phyloP scores from a whole-genome alignment of 2,113 vertebrate genomes.

The Malurus elegans region DNA sequence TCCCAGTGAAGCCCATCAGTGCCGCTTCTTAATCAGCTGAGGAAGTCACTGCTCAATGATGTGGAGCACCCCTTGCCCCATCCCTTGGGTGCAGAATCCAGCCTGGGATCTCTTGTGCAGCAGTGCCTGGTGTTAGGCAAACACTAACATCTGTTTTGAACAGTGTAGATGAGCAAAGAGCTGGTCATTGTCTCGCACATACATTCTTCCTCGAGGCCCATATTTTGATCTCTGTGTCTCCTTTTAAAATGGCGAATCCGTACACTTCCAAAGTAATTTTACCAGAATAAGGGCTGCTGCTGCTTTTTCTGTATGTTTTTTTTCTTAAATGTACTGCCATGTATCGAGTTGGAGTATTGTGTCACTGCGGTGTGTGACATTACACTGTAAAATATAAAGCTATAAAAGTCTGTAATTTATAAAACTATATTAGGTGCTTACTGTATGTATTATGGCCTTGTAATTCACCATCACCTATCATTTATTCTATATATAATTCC shows the following conservation, averaged over 20 bases:
- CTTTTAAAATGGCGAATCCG: not conserved
- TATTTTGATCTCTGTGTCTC: not conserved
- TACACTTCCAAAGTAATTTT: constrained; percentile 32
- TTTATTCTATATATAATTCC: constrained; percentile 80
- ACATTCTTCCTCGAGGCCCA: not conserved
- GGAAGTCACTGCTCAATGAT: constrained; percentile 60
- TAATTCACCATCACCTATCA: constrained; percentile 75
- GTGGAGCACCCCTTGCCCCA: constrained; percentile 53
- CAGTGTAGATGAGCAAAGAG: not conserved
- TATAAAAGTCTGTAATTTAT: constrained; percentile 78
- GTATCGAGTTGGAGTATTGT: constrained; percentile 67
- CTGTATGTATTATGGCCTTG: constrained; percentile 75
- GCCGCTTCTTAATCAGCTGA: constrained; percentile 45
- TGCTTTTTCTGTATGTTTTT: not conserved
- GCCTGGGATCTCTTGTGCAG: not conserved
- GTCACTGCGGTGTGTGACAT: constrained; percentile 72
- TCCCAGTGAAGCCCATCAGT: constrained; percentile 48
- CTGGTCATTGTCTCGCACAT: not conserved
- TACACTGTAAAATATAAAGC: constrained; percentile 73
- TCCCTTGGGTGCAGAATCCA: constrained; percentile 28
- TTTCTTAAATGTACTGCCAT: constrained; percentile 53
- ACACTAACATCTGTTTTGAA: not conserved
- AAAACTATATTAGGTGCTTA: constrained; percentile 79
- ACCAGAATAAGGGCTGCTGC: not conserved
- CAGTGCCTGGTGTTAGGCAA: not conserved